Evolutionary conservation across 2,113 vertebrate species (phyloP), one percentile per base, ranked within the genome.

Genomic region (Apodemus speciosus): DNA sequence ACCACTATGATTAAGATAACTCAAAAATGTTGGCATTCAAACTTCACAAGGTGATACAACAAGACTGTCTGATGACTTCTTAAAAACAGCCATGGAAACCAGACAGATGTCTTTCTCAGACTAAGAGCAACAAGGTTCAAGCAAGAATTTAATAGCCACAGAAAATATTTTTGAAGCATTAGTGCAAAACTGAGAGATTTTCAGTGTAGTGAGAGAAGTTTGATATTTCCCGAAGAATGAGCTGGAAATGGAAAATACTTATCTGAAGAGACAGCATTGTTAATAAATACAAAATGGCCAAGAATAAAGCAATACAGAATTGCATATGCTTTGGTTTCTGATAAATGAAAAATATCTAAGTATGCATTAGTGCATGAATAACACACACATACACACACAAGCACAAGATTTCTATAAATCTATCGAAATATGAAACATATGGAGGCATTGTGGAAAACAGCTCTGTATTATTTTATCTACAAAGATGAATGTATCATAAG

Each of bases 61-160:
- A 68, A n/a, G 85, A 73, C 38, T 32, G 14, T 43, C 64, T 94
- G 53, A 58, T 87, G 27, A 64, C 32, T 92, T 93, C 35, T 80
- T 35, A 85, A 46, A n/a, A 85, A 49, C 30, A 85, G 27, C 15
- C 46, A 51, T 14, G 40, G 46, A 51, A 95, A 25, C 7, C 38
- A 92, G 64, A 30, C 43, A n/a, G 40, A 27, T 75, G 2, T n/a
- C 18, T 80, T 86, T 13, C 11, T 3, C 30, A n/a, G 7, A 46
- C 25, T 79, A 38, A 87, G 30, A 77, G 46, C 88, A 96, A 91
- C 35, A 7, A 64, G 10, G 68, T 38, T n/a, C 71, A 88, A 87
- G 6, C 20, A 95, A 88, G 62, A 88, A 75, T 35, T 93, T 21
- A 79, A 46, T 7, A 89, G 25, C 18, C n/a, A 2, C 35, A 35